Evolutionary conservation across 2,888 invertebrate genomes (phyloP), one percentile per base, ranked within the genome.

Genomic region (Cerceris ruficornis): DNA sequence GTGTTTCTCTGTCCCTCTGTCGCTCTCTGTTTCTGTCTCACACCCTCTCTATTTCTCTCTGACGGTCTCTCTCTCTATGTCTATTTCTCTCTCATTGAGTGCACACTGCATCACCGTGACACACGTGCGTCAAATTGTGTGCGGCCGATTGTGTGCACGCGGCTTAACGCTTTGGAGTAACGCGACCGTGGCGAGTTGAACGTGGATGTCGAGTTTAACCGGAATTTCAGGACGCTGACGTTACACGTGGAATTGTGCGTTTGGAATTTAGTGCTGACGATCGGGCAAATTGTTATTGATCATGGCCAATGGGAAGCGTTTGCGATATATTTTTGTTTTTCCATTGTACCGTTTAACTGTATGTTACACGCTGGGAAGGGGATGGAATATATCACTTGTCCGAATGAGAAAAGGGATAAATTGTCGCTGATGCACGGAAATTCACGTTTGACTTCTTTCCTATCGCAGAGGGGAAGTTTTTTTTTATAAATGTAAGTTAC

Each of bases 201-300:
- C 71, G 55, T 39, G 46, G 43, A 9, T 14, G 14, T 55, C 60
- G 50, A 55, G 66, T 67, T 75, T 43, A 66, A 52, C 15, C n/a
- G 49, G 50, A 2, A 9, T 11, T 15, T 11, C 9, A 46, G 49
- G 9, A 57, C 11, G 13, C 54, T 60, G 60, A 71, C 57, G 66
- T 46, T 7, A 41, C 41, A 11, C 13, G 14, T 52, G 9, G 9
- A 52, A 52, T 74, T 7, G 65, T 41, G 39, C 68, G 60, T 65
- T 72, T 62, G 69, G 50, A 50, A 67, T 42, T 7, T 17, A 50
- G 43, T 65, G 39, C 50, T 41, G 42, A 17, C 46, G 54, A 55
- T 77, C 61, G 77, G 69, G 74, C 69, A 64, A 13, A 9, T 65
- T 68, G 68, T 77, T 69, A 69, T 77, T 75, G 68, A 69, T 65